These are phyloP conservation scores for Emys orbicularis DNA, from an alignment of 2,797 vertebrate genomes.

Conservation along the genomic window DNA sequence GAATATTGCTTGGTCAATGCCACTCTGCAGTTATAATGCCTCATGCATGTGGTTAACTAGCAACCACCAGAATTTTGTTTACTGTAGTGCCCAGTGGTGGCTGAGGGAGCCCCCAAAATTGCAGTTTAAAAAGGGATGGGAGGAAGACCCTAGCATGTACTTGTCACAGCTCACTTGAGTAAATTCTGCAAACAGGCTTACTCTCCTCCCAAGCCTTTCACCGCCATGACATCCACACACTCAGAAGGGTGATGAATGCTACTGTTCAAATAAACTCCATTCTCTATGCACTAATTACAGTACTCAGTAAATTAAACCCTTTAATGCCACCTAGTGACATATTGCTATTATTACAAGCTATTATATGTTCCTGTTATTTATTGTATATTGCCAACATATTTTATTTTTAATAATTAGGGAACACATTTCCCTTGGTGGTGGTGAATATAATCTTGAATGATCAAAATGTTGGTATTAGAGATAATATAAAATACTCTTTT, in stretches of 20 bases:
- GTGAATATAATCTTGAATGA: neutral
- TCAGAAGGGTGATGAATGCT: neutral
- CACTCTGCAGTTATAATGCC: neutral
- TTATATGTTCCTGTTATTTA: neutral
- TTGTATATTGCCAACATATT: neutral
- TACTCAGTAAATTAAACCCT: neutral
- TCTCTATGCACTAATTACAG: neutral
- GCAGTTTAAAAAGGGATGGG: neutral
- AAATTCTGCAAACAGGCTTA: neutral
- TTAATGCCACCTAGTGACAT: conserved; percentile 49
- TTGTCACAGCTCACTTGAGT: neutral
- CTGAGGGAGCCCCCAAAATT: neutral
- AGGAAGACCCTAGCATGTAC: neutral
- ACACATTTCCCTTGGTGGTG: neutral
- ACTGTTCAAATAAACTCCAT: neutral
- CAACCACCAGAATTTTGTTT: neutral
- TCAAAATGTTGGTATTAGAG: neutral
- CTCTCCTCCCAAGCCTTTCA: neutral
- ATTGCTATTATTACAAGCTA: neutral
- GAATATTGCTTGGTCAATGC: neutral
- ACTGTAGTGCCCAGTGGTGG: neutral
- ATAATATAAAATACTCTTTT: neutral
- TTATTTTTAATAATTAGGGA: neutral
- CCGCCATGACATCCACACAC: neutral
- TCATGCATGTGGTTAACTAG: neutral